These are phyloP conservation scores for Battus philenor DNA, from an alignment of 1,140 invertebrate species.

Conservation along the genomic window DNA sequence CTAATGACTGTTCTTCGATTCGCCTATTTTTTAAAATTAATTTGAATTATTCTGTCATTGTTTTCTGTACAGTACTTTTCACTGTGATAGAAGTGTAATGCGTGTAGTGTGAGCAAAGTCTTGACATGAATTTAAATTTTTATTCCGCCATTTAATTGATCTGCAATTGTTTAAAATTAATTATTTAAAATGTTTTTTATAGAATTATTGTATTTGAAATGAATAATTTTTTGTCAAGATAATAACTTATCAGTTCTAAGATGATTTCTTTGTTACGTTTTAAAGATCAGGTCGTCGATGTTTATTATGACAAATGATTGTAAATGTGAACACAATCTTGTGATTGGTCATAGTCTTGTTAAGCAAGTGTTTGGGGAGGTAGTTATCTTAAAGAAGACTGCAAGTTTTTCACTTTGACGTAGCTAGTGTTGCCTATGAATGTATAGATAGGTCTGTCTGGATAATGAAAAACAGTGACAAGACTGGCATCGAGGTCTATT, in stretches of 20 bases:
- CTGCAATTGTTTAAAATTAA: too few relatives aligned
- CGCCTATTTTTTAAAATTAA: slow-evolving; percentile 32
- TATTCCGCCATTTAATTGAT: not conserved
- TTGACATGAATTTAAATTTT: slow-evolving; percentile 47
- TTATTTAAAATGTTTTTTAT: too few relatives aligned
- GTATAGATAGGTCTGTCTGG: slow-evolving; percentile 29
- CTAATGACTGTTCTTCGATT: slow-evolving; percentile 21
- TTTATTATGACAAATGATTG: too few relatives aligned
- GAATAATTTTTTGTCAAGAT: too few relatives aligned
- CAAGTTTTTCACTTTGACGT: slow-evolving; percentile 55
- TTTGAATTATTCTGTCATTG: slow-evolving; percentile 38
- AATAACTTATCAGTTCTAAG: too few relatives aligned
- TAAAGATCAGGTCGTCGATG: too few relatives aligned
- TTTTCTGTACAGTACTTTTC: slow-evolving; percentile 72
- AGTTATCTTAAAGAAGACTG: slow-evolving; percentile 67
- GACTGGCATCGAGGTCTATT: too few relatives aligned
- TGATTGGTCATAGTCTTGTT: too few relatives aligned
- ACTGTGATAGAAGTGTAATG: slow-evolving; percentile 72
- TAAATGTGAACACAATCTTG: too few relatives aligned
- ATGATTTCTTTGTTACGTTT: too few relatives aligned
- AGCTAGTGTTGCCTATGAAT: slow-evolving; percentile 46
- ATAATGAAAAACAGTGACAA: too few relatives aligned
- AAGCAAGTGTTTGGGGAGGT: slow-evolving; percentile 39
- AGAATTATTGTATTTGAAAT: too few relatives aligned
- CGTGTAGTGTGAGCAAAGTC: slow-evolving; percentile 49